These are phyloP conservation scores for Fragum fragum DNA, from an alignment of 2,888 invertebrate genomes.

Conservation along the genomic window DNA sequence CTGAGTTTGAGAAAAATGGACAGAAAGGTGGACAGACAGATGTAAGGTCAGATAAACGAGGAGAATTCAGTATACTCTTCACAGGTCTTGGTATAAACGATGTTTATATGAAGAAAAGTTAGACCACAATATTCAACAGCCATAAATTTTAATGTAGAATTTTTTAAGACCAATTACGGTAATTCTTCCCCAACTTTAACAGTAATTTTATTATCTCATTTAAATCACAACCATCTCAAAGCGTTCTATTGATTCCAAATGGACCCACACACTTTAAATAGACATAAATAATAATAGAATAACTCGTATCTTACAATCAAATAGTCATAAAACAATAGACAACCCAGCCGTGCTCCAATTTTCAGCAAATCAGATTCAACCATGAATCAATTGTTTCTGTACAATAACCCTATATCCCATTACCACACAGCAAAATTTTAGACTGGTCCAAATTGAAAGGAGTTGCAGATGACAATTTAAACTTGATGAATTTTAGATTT, in stretches of 20 bases:
- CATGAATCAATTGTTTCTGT: constrained; percentile 6
- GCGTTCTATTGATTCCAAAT: constrained; percentile 21
- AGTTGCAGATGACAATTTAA: too few species aligned
- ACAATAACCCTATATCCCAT: background rate
- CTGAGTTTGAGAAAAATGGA: too few species aligned
- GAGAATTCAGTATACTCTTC: too few species aligned
- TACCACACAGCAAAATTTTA: too few species aligned
- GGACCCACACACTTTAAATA: constrained; percentile 22
- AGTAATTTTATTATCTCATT: background rate
- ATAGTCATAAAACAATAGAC: background rate
- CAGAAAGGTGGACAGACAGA: too few species aligned
- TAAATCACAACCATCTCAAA: constrained; percentile 5
- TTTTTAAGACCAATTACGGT: background rate
- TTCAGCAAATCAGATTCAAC: constrained; percentile 1
- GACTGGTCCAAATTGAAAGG: too few species aligned
- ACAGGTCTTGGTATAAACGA: too few species aligned
- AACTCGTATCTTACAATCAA: background rate
- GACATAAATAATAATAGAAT: constrained; percentile 14
- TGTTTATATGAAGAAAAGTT: too few species aligned
- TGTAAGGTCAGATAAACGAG: too few species aligned
- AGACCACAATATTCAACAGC: too few species aligned
- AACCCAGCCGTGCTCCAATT: background rate
- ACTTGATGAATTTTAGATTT: too few species aligned
- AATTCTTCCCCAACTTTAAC: background rate
- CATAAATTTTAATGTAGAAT: too few species aligned